Evolutionary conservation across 2,888 invertebrate genomes (phyloP).

Genomic region (Malthinus seriepunctatus): DNA sequence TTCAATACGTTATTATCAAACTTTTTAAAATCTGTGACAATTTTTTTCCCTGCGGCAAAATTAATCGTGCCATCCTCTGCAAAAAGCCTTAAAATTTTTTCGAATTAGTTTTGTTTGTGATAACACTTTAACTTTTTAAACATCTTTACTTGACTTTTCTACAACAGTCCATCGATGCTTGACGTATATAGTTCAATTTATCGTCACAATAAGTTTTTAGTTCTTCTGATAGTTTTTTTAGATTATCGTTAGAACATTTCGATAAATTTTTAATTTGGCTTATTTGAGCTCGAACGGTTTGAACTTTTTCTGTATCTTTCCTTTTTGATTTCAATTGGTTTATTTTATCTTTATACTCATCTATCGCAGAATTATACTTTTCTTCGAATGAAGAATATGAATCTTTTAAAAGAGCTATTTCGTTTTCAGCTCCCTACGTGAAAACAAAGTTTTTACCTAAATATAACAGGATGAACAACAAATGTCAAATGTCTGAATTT

Average conservation of each 20-base stretch:
- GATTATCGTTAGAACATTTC: conserved; percentile 5
- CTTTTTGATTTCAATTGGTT: conserved; percentile 2
- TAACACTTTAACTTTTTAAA: no score
- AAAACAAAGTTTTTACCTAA: no score
- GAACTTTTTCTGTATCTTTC: not conserved
- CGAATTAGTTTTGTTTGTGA: not conserved
- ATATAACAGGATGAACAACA: no score
- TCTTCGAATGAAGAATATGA: not conserved
- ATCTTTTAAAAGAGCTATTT: conserved; percentile 15
- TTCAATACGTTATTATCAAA: conserved; percentile 26
- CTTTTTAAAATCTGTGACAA: conserved; percentile 17
- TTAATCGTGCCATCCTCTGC: conserved; percentile 43
- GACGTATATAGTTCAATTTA: conserved; percentile 17
- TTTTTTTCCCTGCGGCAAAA: conserved; percentile 36
- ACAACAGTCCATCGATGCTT: conserved; percentile 2
- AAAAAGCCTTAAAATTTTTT: conserved; percentile 40
- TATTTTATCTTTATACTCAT: conserved; percentile 8
- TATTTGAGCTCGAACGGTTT: not conserved
- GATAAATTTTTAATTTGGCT: not conserved
- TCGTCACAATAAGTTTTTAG: conserved; percentile 10
- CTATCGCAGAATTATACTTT: not conserved
- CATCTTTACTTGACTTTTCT: conserved; percentile 13
- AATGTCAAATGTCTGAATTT: no score
- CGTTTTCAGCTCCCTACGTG: conserved; percentile 26
- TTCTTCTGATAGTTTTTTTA: conserved; percentile 1